phyloP scores from a whole-genome alignment of 2,113 vertebrate genomes.

The Riparia riparia region DNA sequence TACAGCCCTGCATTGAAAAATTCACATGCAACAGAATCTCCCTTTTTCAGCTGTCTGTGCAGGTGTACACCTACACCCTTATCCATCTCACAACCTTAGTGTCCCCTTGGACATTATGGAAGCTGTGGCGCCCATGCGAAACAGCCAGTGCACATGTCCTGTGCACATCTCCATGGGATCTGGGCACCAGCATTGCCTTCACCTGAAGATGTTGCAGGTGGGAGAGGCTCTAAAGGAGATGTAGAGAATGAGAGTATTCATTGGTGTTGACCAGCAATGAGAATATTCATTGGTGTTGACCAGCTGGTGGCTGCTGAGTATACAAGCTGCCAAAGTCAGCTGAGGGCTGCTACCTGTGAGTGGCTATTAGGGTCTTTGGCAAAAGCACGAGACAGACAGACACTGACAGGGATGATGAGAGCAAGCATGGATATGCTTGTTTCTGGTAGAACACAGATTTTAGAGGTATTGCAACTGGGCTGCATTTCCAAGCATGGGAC shows the following conservation, averaged over 20 bases:
- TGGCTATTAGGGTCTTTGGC: not conserved
- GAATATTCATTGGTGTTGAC: not conserved
- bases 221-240: not conserved
- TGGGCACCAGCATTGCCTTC: rapidly evolving
- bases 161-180: rapidly evolving
- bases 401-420: not conserved
- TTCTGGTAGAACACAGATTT: not conserved
- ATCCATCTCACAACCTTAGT: not conserved
- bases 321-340: not conserved
- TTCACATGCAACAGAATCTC: not conserved
- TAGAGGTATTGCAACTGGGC: not conserved
- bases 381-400: not conserved
- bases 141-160: rapidly evolving
- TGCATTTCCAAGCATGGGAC: not conserved
- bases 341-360: rapidly evolving
- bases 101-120: not conserved
- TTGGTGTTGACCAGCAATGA: not conserved
- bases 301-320: not conserved
- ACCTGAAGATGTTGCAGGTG: not conserved
- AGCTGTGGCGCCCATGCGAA: not conserved
- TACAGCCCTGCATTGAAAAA: not conserved
- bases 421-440: too few species aligned
- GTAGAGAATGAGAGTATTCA: not conserved
- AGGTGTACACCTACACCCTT: not conserved
- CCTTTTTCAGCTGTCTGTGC: not conserved